Conservation (phyloP, 2,113 vertebrate genomes). For the Bothrops jararaca region DNA sequence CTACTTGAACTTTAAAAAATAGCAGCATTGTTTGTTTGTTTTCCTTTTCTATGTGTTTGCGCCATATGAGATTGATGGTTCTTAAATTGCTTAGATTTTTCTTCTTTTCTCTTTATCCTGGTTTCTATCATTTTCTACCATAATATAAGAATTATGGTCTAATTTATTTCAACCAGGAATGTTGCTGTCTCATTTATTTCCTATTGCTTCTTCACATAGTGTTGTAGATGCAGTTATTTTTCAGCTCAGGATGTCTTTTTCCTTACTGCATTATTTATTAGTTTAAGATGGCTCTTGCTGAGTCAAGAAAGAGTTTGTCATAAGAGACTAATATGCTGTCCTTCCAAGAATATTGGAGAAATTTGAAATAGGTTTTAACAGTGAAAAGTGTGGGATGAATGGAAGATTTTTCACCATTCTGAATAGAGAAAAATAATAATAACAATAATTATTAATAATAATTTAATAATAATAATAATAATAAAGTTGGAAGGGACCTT, state of each 20-base stretch:
- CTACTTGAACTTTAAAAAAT: not conserved
- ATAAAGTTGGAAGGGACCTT: no score
- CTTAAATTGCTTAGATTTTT: not conserved
- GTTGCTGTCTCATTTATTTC: constrained; percentile 51
- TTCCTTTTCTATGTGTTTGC: not conserved
- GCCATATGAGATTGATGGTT: not conserved
- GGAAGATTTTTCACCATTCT: not conserved
- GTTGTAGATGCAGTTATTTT: constrained; percentile 49
- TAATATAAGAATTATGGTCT: constrained; percentile 37
- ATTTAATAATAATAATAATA: no score
- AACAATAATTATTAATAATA: no score
- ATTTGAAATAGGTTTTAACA: constrained; percentile 22
- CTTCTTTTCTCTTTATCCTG: not conserved
- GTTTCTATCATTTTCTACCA: constrained; percentile 3
- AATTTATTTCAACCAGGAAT: constrained; percentile 52
- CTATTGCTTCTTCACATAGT: constrained; percentile 33
- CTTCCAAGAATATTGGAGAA: constrained; percentile 27
- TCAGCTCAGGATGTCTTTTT: constrained; percentile 32
- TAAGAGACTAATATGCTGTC: constrained; percentile 37
- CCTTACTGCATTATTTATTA: constrained; percentile 50
- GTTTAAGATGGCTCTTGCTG: constrained; percentile 38
- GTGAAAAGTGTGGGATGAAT: not conserved
- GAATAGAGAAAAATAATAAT: not conserved
- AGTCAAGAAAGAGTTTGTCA: constrained; percentile 38
- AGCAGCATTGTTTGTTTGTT: not conserved